Conservation (phyloP, 1,140 invertebrate genomes). For the Euschistus heros region DNA sequence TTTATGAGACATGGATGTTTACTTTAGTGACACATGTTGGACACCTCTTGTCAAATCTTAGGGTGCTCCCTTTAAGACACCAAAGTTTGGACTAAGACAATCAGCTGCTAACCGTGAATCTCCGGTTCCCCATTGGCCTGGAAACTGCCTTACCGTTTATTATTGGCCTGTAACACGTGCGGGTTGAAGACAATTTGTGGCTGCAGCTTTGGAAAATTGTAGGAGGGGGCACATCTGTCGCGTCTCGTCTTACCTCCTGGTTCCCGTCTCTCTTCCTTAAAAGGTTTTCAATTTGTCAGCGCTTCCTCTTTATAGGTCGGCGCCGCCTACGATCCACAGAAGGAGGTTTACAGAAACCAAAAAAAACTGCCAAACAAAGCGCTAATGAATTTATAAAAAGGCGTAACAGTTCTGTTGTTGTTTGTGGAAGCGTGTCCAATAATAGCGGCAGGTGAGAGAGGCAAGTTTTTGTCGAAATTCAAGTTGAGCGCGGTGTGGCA, state of each 20-base stretch:
- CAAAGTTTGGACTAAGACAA: no score
- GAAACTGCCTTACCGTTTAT: neutral
- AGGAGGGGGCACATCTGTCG: neutral
- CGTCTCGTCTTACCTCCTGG: neutral
- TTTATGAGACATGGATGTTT: no score
- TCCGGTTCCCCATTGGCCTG: no score
- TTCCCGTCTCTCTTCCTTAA: neutral
- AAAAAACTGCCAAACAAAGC: neutral
- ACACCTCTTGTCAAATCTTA: no score
- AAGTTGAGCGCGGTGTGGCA: neutral
- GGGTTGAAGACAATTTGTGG: neutral
- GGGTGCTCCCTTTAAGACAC: no score
- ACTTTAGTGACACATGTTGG: no score
- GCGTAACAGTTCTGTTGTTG: conserved; percentile 11
- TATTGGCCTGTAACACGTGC: neutral
- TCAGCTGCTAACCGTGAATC: no score
- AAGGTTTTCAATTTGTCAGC: conserved; percentile 13
- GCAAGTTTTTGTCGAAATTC: conserved; percentile 5
- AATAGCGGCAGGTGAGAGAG: neutral
- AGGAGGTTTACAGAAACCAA: neutral
- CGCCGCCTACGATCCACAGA: neutral
- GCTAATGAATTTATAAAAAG: conserved; percentile 15
- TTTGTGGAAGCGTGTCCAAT: conserved; percentile 5
- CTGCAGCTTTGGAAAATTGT: neutral
- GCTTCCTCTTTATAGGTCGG: neutral